Evolutionary conservation across 2,113 vertebrate species (phyloP).

Genomic region (Raja brachyura): DNA sequence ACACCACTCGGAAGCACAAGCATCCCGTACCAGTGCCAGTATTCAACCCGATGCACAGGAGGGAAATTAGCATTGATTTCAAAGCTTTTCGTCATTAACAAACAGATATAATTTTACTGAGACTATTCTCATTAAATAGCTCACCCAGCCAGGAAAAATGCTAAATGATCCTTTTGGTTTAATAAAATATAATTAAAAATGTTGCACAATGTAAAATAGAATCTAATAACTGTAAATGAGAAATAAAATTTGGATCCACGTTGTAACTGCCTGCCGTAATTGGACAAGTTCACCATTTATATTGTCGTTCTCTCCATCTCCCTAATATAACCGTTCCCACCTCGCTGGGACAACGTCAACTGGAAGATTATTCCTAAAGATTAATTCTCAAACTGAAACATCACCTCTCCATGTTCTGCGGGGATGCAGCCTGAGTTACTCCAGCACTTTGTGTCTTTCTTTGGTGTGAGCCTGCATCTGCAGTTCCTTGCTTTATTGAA

Average conservation of each 20-base stretch:
- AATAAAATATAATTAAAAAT: background rate
- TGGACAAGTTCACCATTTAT: background rate
- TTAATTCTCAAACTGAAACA: background rate
- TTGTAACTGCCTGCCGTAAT: background rate
- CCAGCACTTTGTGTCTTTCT: no score
- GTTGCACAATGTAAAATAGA: background rate
- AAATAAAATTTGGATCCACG: background rate
- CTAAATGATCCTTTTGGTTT: background rate
- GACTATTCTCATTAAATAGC: slow-evolving; percentile 2
- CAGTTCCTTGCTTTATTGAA: no score
- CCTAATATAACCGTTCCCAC: background rate
- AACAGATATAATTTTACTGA: background rate
- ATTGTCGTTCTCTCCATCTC: background rate
- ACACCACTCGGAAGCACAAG: background rate
- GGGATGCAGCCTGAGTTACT: no score
- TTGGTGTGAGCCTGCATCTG: no score
- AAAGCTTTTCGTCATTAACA: background rate
- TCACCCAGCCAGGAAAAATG: background rate
- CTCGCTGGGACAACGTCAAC: background rate
- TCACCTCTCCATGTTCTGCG: no score
- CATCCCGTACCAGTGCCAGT: background rate
- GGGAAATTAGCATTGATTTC: background rate
- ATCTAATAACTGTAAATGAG: background rate
- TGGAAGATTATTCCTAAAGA: background rate
- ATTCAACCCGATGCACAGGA: background rate